Conservation (phyloP, 1,140 invertebrate genomes). For the Cardiocondyla obscurior region DNA sequence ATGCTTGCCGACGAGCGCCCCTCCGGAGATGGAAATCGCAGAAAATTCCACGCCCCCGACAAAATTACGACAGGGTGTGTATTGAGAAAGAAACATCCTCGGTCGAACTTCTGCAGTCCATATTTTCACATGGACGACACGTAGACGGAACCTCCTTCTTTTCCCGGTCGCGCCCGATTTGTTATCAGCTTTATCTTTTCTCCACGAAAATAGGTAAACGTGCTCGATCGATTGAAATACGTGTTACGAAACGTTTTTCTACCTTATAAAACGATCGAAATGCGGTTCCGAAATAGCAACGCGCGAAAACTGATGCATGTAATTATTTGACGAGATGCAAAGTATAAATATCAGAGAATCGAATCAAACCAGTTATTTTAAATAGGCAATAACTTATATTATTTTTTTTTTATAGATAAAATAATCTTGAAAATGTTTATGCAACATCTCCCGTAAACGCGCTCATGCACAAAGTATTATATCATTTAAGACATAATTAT, state of each 20-base stretch:
- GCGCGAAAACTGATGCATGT: not conserved
- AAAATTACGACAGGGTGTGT: conserved; percentile 34
- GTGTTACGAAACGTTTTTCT: not conserved
- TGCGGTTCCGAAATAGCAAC: not conserved
- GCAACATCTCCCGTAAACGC: not conserved
- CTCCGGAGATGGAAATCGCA: conserved; percentile 59
- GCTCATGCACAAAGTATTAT: too few species aligned
- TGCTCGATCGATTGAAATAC: not conserved
- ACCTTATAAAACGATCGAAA: not conserved
- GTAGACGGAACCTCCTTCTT: conserved; percentile 9
- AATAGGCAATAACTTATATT: not conserved
- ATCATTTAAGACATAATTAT: not conserved
- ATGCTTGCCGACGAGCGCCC: not conserved
- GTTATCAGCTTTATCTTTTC: conserved; percentile 8
- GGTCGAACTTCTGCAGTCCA: not conserved
- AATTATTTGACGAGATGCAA: not conserved
- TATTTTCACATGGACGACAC: conserved; percentile 30
- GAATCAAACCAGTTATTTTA: conserved; percentile 1
- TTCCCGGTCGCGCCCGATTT: not conserved
- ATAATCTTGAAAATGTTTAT: not conserved
- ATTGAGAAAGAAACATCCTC: conserved; percentile 25
- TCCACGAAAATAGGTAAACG: not conserved
- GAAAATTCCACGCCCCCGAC: not conserved
- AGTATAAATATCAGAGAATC: not conserved
- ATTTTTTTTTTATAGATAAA: conserved; percentile 19